phyloP scores from a whole-genome alignment of 2,888 invertebrate genomes.

The Gymnoscelis rufifasciata region DNA sequence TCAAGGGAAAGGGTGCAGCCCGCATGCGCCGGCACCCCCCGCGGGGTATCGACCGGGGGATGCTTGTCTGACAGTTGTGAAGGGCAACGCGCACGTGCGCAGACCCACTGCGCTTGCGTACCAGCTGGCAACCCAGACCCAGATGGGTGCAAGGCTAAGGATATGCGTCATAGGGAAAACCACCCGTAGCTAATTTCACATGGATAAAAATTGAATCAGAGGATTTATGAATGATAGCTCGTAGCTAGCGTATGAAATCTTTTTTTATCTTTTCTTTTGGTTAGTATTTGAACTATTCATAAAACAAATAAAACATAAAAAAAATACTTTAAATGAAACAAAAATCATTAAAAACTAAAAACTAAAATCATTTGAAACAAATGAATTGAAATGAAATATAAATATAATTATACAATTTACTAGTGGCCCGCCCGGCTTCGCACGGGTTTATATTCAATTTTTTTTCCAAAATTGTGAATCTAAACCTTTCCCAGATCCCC shows the following conservation, averaged over 20 bases:
- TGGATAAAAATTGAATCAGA: conserved; percentile 5
- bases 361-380: too few relatives aligned
- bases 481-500: too few relatives aligned
- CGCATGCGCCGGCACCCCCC: conserved; percentile 58
- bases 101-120: conserved; percentile 33
- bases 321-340: too few relatives aligned
- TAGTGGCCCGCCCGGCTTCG: too few relatives aligned
- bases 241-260: not conserved
- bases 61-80: conserved; percentile 26
- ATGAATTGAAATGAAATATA: too few relatives aligned
- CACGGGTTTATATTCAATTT: too few relatives aligned
- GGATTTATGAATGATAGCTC: not conserved
- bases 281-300: not conserved
- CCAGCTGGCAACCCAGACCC: conserved; percentile 33
- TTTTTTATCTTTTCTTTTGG: not conserved
- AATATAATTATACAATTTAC: too few relatives aligned
- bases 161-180: conserved; percentile 55
- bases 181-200: conserved; percentile 26
- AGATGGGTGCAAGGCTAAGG: conserved; percentile 23
- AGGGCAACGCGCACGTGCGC: conserved; percentile 48
- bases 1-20: conserved; percentile 67
- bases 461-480: too few relatives aligned
- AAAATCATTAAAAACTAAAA: too few relatives aligned
- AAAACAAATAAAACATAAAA: too few relatives aligned
- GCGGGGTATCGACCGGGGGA: conserved; percentile 56